Conservation (phyloP, 2,888 invertebrate species). For the Limnephilus auricula region DNA sequence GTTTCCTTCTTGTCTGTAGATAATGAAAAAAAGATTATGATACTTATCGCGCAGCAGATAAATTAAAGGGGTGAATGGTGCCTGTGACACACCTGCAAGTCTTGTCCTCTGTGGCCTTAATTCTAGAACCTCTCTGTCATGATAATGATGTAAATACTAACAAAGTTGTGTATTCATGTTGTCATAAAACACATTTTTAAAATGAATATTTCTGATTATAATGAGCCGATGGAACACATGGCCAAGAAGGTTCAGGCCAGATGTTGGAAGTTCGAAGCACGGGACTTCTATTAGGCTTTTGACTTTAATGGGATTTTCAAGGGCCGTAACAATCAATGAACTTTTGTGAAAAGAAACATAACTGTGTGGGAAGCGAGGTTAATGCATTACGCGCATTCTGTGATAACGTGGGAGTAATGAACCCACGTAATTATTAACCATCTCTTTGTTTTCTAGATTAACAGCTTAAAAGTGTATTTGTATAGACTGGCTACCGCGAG, state of each 20-base stretch:
- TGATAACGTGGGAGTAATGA: slow-evolving; percentile 22
- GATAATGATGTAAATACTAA: background rate
- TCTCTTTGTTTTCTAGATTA: background rate
- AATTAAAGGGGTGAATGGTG: background rate
- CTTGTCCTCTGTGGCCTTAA: background rate
- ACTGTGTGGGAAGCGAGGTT: slow-evolving; percentile 16
- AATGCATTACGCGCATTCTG: background rate
- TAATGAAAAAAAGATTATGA: background rate
- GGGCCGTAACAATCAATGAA: slow-evolving; percentile 33
- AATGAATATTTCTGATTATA: background rate
- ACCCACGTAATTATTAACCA: slow-evolving; percentile 6
- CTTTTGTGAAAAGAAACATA: slow-evolving; percentile 21
- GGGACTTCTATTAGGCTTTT: background rate
- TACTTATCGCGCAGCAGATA: background rate
- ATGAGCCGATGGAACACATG: background rate
- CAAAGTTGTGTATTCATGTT: background rate
- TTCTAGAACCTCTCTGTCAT: background rate
- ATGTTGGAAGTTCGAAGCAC: background rate
- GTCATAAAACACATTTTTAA: background rate
- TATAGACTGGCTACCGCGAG: background rate
- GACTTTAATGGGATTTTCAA: slow-evolving; percentile 5
- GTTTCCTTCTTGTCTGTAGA: background rate
- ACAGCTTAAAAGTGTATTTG: background rate
- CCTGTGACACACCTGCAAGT: background rate
- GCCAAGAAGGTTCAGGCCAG: background rate